Evolutionary conservation across 2,888 invertebrate species (phyloP).

Genomic region (Urechis unicinctus): DNA sequence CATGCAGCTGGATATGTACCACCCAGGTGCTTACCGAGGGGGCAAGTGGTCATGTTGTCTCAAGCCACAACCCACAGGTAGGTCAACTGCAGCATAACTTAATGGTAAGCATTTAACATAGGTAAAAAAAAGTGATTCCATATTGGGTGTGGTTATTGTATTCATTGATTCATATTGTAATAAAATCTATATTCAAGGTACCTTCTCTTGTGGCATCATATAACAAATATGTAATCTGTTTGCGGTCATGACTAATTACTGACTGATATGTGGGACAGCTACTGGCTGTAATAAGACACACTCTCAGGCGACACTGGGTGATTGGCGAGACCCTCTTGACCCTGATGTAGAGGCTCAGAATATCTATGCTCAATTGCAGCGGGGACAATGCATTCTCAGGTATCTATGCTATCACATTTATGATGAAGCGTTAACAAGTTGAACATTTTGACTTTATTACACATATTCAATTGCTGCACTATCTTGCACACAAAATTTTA

Average conservation of each 20-base stretch:
- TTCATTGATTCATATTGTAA: no score
- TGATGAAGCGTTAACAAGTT: no score
- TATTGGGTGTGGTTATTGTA: no score
- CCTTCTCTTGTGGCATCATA: not conserved
- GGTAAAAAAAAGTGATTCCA: not conserved
- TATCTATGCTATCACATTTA: constrained; percentile 4
- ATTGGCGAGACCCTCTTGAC: constrained; percentile 33
- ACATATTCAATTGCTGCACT: not conserved
- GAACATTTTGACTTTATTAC: no score
- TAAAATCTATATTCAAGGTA: no score
- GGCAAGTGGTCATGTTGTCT: constrained; percentile 30
- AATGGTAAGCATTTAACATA: no score
- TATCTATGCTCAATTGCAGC: constrained; percentile 27
- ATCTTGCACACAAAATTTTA: not conserved
- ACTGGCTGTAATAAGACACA: constrained; percentile 29
- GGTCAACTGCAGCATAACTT: not conserved
- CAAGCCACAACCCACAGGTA: constrained; percentile 22
- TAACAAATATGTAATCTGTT: no score
- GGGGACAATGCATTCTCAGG: constrained; percentile 24
- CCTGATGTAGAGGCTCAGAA: constrained; percentile 30
- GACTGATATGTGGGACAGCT: constrained; percentile 11
- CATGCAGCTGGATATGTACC: constrained; percentile 24
- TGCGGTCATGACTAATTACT: not conserved
- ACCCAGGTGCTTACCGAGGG: constrained; percentile 27
- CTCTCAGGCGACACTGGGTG: constrained; percentile 28